These are phyloP conservation scores for Cancer borealis DNA, from an alignment of 2,888 invertebrate genomes.

Conservation along the genomic window DNA sequence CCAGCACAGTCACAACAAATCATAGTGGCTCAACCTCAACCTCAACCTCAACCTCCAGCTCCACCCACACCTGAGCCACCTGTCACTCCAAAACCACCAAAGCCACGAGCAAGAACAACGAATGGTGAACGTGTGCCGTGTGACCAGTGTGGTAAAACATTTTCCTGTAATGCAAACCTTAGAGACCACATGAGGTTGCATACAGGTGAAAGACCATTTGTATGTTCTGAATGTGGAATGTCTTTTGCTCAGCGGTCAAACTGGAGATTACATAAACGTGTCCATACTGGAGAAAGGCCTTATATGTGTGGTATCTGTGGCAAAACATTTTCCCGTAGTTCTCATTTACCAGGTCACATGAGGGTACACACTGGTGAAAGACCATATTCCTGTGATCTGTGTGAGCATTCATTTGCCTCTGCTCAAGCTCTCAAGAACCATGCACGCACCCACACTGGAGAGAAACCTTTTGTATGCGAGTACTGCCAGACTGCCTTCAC, in stretches of 20 bases:
- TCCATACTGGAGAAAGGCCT: constrained; percentile 77
- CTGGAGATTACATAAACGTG: constrained; percentile 77
- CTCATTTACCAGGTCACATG: constrained; percentile 77
- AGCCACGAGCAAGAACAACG: constrained; percentile 59
- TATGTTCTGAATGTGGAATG: constrained; percentile 77
- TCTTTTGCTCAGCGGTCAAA: constrained; percentile 77
- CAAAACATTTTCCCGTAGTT: constrained; percentile 76
- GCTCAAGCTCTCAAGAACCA: constrained; percentile 77
- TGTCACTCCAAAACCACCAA: constrained; percentile 58
- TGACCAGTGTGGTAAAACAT: constrained; percentile 75
- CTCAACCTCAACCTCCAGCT: not conserved
- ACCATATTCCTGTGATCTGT: constrained; percentile 74
- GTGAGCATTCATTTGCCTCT: constrained; percentile 74
- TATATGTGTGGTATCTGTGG: constrained; percentile 77
- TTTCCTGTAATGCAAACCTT: constrained; percentile 77
- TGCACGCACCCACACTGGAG: constrained; percentile 76
- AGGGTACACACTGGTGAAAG: constrained; percentile 76
- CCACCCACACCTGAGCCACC: constrained; percentile 50
- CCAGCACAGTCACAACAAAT: constrained; percentile 69
- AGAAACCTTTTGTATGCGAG: constrained; percentile 76
- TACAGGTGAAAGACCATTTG: constrained; percentile 76
- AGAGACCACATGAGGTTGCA: constrained; percentile 76
- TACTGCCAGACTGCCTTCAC: constrained; percentile 76
- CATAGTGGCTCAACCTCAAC: constrained; percentile 56
- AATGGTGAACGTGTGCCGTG: constrained; percentile 74